Base-by-base conservation (phyloP, 1,140 invertebrate genomes). In the Onthophagus taurus region DNA sequence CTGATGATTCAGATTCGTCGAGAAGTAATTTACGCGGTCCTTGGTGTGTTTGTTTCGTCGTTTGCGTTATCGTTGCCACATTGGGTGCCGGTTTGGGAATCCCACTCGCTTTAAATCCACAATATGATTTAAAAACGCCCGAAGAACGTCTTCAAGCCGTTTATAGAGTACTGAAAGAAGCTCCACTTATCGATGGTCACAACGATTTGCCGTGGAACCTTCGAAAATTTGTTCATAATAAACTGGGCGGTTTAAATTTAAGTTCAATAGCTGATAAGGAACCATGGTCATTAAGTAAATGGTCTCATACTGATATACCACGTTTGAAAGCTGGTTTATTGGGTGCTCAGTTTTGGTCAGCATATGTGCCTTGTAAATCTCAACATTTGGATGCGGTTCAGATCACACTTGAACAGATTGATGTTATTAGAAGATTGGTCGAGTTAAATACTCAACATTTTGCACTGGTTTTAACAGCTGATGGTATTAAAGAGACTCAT, bases 291-390 rank as follows among this genome's bases (percentile, higher is more conserved):
- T 74, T 74, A 49, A 83, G 77, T 58, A 76, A 77, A 55, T 85
- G 83, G 78, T 86, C 86, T 53, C 89, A 93, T 55, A 93, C 90
- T 1, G 90, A 94, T 65, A 82, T 95, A 51, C 84, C 84, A 31
- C 74, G 88, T 59, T 69, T 94, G 42, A 72, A 77, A 50, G 71
- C 80, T 52, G 90, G 89, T 31, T 75, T 80, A 52, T 76, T 92
- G 36, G 88, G 87, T 31, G 88, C 83, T 33, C 88, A 91, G 73
- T 77, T 78, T 52, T 79, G 77, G 77, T 89, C 86, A 21, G 85
- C 84, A 16, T 92, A 89, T 66, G 85, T 86, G 47, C 80, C 81
- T 8, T 93, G 89, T 61, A 76, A 77, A 44, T 75, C 84, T 3
- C 82, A 88, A 58, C 78, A 84, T 63, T 74, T 83, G 60, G 86